Base-by-base conservation (phyloP, 1,140 invertebrate species). In the Halesus radiatus region DNA sequence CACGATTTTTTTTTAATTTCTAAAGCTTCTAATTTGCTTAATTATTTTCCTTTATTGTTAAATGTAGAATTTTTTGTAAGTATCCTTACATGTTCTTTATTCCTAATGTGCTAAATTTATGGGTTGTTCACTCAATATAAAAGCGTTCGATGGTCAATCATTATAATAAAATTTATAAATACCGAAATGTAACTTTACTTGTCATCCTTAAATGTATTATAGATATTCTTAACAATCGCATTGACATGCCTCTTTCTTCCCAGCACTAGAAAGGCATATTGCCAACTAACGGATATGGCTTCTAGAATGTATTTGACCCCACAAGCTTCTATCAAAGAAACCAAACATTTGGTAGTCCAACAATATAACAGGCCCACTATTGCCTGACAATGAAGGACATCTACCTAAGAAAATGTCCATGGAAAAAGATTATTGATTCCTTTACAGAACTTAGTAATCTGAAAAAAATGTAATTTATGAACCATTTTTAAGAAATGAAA, bases 121-220 rank as follows among this genome's bases (percentile, higher is more conserved):
- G n/a, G n/a, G n/a, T n/a, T n/a, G n/a, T n/a, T n/a, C n/a, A n/a
- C n/a, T n/a, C n/a, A n/a, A n/a, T n/a, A n/a, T n/a, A n/a, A n/a
- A n/a, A n/a, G n/a, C n/a, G n/a, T n/a, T n/a, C n/a, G n/a, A n/a
- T n/a, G n/a, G n/a, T n/a, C n/a, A n/a, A n/a, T n/a, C n/a, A n/a
- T n/a, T n/a, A n/a, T n/a, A n/a, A n/a, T n/a, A n/a, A n/a, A n/a
- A n/a, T n/a, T n/a, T n/a, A n/a, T n/a, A n/a, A n/a, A n/a, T n/a
- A n/a, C n/a, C n/a, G n/a, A n/a, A n/a, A n/a, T n/a, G n/a, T 18
- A 22, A 76, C 74, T n/a, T 62, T 22, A 76, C 74, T 62, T 76
- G 18, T 76, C 74, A 62, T 37, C 60, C 13, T 20, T 29, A n/a
- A 37, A 76, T 62, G 37, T 76, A 13, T 60, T 45, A 23, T 76